phyloP scores from a whole-genome alignment of 1,140 invertebrate species.

The Lepidurus packardi region DNA sequence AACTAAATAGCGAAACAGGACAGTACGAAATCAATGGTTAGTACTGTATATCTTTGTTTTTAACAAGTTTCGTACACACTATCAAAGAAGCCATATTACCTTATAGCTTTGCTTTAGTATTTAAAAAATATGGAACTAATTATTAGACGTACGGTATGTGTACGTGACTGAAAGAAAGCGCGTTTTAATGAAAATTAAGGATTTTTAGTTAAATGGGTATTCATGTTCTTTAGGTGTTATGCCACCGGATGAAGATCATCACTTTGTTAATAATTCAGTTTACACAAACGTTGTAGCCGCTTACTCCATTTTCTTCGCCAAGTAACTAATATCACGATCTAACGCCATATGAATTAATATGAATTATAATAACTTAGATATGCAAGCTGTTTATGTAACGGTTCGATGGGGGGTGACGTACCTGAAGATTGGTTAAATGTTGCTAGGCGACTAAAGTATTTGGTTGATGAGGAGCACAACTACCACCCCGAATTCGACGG shows the following conservation, averaged over 20 bases:
- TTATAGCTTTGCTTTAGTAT: too few species aligned
- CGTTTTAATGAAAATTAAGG: too few species aligned
- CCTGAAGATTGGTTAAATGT: conserved; percentile 39
- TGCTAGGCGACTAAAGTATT: conserved; percentile 36
- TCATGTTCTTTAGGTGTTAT: conserved; percentile 45
- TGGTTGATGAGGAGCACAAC: conserved; percentile 37
- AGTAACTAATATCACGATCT: conserved; percentile 34
- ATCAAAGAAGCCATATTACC: too few species aligned
- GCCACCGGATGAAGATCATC: conserved; percentile 48
- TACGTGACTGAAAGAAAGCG: too few species aligned
- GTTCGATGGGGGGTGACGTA: conserved; percentile 32
- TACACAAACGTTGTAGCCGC: conserved; percentile 47
- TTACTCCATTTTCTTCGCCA: conserved; percentile 41
- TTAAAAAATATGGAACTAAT: background rate
- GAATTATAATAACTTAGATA: conserved; percentile 31
- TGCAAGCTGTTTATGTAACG: conserved; percentile 36
- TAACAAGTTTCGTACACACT: background rate
- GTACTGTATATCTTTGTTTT: background rate
- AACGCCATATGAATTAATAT: too few species aligned
- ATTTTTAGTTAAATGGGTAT: background rate
- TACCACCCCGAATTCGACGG: conserved; percentile 41
- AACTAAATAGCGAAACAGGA: conserved; percentile 32
- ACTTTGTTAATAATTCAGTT: conserved; percentile 45
- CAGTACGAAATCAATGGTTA: conserved; percentile 40
- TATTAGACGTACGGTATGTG: too few species aligned